A percentile compares a stretch with the other conserved stretches of the same genome.
Evolutionary conservation across 2,888 invertebrate genomes (phyloP).

Genomic region (Monopis laevigella): DNA sequence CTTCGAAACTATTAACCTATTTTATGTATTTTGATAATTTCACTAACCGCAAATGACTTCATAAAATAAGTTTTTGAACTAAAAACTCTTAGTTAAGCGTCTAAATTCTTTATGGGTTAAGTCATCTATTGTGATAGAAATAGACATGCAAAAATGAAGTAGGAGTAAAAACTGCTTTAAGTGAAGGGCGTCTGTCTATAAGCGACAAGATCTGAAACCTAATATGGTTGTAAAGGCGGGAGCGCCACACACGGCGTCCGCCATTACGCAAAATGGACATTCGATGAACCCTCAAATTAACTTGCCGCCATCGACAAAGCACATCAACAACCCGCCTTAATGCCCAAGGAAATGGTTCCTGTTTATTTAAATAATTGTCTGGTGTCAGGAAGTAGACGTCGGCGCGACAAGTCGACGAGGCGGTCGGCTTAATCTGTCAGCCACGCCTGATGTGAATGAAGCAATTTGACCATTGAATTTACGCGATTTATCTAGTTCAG

Average conservation of each 20-base stretch:
- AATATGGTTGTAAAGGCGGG: slow-evolving; percentile 30
- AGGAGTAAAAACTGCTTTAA: background rate
- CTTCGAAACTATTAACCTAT: too few relatives aligned
- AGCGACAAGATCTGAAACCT: slow-evolving; percentile 26
- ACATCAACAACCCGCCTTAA: slow-evolving; percentile 41
- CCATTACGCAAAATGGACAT: slow-evolving; percentile 45
- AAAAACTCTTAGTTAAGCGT: too few relatives aligned
- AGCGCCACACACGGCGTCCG: slow-evolving; percentile 36
- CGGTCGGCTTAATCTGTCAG: slow-evolving; percentile 25
- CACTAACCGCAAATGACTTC: too few relatives aligned
- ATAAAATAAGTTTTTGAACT: too few relatives aligned
- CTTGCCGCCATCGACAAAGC: slow-evolving; percentile 26
- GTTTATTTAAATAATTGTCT: slow-evolving; percentile 59
- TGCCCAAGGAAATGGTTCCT: slow-evolving; percentile 57
- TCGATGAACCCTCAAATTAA: slow-evolving; percentile 46
- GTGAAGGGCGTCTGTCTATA: background rate
- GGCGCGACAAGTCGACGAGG: slow-evolving; percentile 26
- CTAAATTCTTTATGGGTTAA: too few relatives aligned
- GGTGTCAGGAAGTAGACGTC: slow-evolving; percentile 41
- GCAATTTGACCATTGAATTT: slow-evolving; percentile 39
- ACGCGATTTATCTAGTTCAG: too few relatives aligned
- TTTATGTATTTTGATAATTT: too few relatives aligned
- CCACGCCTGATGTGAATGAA: slow-evolving; percentile 41
- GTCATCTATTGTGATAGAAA: too few relatives aligned
- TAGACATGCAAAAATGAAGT: background rate